phyloP scores from a whole-genome alignment of 2,888 invertebrate genomes.

The Chymomyza caudatula region DNA sequence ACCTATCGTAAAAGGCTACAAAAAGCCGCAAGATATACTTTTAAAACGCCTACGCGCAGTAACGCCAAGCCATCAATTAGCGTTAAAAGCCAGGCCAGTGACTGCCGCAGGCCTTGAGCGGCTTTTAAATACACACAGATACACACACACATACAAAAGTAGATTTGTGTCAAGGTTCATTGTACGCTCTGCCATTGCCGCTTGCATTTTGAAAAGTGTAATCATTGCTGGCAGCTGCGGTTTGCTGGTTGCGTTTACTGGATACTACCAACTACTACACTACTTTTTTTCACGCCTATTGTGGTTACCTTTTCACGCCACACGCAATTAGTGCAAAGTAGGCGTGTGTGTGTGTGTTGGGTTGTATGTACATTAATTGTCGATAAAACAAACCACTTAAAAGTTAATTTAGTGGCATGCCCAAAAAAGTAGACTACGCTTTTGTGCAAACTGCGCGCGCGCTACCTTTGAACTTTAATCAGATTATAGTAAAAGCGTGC shows the following conservation, averaged over 20 bases:
- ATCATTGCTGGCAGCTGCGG: slow-evolving; percentile 6
- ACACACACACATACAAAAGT: not conserved
- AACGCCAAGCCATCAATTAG: slow-evolving; percentile 43
- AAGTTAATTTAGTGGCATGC: slow-evolving; percentile 49
- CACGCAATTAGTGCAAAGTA: slow-evolving; percentile 56
- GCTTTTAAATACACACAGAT: not conserved
- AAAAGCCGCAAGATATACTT: not conserved
- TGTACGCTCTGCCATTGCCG: slow-evolving; percentile 35
- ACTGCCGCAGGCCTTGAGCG: not conserved
- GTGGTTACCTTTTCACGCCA: slow-evolving; percentile 38
- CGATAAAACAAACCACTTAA: slow-evolving; percentile 66
- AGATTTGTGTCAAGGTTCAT: slow-evolving; percentile 62
- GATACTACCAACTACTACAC: not conserved
- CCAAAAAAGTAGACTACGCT: slow-evolving; percentile 4
- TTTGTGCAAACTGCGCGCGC: slow-evolving; percentile 20
- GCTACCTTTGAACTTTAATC: slow-evolving; percentile 58
- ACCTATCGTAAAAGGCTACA: slow-evolving; percentile 7
- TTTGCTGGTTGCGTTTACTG: not conserved
- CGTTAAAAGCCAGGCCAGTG: slow-evolving; percentile 10
- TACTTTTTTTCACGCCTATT: slow-evolving; percentile 26
- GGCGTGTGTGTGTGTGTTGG: not conserved
- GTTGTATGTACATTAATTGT: slow-evolving; percentile 50
- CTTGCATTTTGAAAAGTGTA: slow-evolving; percentile 28
- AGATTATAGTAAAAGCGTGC: slow-evolving; percentile 37
- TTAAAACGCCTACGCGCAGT: slow-evolving; percentile 27